Base-by-base conservation (phyloP, 1,140 invertebrate species). In the Diabrotica undecimpunctata region DNA sequence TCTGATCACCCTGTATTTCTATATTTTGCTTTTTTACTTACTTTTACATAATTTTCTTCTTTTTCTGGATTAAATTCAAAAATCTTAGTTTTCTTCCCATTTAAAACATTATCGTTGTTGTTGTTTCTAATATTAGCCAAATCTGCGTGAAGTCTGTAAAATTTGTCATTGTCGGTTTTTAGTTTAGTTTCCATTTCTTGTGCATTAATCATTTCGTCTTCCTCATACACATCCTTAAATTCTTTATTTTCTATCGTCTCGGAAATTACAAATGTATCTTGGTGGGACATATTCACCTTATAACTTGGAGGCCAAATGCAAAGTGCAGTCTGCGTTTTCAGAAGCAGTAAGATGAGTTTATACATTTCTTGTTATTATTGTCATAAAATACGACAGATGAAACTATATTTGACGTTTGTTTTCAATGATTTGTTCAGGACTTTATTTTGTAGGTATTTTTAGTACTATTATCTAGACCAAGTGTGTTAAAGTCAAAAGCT, bases 191-290 rank as follows among this genome's bases (percentile, higher is more conserved):
- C 46, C 52, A 72, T 14, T 50, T 73, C 69, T 5, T 67, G 11
- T 57, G 67, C 54, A 54, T 68, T 61, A 35, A 78, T 75, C 67
- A 79, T 73, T 69, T 78, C 76, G 54, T 77, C 73, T 39, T 77
- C 75, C 14, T 74, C 68, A n/a, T 70, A 73, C 62, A 77, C 66
- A 54, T 75, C 71, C 53, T 77, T 60, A 39, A 70, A 61, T 10
- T 76, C 75, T 13, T 74, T 70, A 14, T 36, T 51, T 12, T 70
- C 69, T 13, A 75, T 61, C 7, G 67, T 25, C 56, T 78, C 78
- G 0, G 72, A 76, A 57, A 79, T 78, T 46, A 75, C 67, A 62
- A 79, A 79, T 12, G 69, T 74, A 69, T 74, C 76, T 11, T 69
- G 67, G 5, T 74, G 58, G 37, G 64, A 65, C 57, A 79, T 66